These are phyloP conservation scores for Arion vulgaris DNA, from an alignment of 1,140 invertebrate genomes.

Conservation along the genomic window DNA sequence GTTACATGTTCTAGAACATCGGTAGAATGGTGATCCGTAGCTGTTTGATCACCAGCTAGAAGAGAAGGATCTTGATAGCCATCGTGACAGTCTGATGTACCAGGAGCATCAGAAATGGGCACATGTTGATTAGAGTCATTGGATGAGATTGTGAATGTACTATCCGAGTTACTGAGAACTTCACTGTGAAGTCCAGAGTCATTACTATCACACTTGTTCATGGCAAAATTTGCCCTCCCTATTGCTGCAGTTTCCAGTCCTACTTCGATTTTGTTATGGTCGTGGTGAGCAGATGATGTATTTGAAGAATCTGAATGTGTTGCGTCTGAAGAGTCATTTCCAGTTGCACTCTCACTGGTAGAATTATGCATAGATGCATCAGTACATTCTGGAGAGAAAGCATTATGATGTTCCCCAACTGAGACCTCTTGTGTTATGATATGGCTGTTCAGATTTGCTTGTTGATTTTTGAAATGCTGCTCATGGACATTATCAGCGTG, in stretches of 20 bases:
- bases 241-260: neutral
- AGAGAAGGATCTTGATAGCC: neutral
- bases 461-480: conserved; percentile 24
- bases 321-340: neutral
- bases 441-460: conserved; percentile 22
- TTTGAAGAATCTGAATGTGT: neutral
- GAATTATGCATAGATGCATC: neutral
- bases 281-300: neutral
- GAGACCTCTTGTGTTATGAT: neutral
- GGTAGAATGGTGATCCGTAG: neutral
- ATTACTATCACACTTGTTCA: conserved; percentile 66
- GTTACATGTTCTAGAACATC: neutral
- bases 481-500: neutral
- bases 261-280: neutral
- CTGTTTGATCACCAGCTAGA: neutral
- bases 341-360: neutral
- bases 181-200: conserved; percentile 68
- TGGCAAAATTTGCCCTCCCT: conserved; percentile 11
- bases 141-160: conserved; percentile 45
- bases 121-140: conserved; percentile 39
- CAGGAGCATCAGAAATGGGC: conserved; percentile 13
- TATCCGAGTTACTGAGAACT: conserved; percentile 61
- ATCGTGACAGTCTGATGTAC: neutral
- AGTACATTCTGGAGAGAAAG: neutral
- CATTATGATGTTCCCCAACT: neutral